These are phyloP conservation scores for Stegastes partitus DNA, from an alignment of 2,113 vertebrate species.

Conservation along the genomic window DNA sequence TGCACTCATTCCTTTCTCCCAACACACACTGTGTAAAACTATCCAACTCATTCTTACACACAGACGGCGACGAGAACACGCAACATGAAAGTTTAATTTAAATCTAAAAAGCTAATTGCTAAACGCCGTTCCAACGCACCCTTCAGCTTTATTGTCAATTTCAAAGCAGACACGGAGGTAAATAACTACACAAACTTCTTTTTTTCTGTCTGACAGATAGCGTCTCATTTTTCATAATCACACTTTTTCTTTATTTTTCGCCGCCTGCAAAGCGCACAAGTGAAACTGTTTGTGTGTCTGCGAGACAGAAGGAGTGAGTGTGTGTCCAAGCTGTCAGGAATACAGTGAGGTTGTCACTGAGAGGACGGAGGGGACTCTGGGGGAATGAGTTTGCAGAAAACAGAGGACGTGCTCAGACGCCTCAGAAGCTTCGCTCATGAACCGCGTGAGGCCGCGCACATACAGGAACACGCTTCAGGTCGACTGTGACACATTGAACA, in stretches of 20 bases:
- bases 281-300: background rate
- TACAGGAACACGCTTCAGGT: constrained; percentile 2
- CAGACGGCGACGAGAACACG: background rate
- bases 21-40: constrained; percentile 1
- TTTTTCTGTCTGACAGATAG: background rate
- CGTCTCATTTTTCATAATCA: too few relatives aligned
- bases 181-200: background rate
- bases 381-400: constrained; percentile 69
- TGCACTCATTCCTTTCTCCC: background rate
- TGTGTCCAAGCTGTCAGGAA: constrained; percentile 47
- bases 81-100: background rate
- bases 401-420: constrained; percentile 27
- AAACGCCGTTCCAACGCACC: background rate
- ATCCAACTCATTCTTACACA: background rate
- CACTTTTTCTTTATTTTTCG: background rate
- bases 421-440: too few relatives aligned
- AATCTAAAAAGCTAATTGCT: constrained; percentile 16
- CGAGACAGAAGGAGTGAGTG: background rate
- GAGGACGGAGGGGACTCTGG: constrained; percentile 63
- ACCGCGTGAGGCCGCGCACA: too few relatives aligned
- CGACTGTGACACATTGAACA: background rate
- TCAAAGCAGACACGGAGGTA: background rate
- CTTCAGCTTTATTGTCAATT: background rate
- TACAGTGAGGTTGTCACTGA: constrained; percentile 62
- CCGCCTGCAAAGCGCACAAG: too few relatives aligned